phyloP scores from a whole-genome alignment of 2,888 invertebrate genomes.

The Scaptomyza polygonia region DNA sequence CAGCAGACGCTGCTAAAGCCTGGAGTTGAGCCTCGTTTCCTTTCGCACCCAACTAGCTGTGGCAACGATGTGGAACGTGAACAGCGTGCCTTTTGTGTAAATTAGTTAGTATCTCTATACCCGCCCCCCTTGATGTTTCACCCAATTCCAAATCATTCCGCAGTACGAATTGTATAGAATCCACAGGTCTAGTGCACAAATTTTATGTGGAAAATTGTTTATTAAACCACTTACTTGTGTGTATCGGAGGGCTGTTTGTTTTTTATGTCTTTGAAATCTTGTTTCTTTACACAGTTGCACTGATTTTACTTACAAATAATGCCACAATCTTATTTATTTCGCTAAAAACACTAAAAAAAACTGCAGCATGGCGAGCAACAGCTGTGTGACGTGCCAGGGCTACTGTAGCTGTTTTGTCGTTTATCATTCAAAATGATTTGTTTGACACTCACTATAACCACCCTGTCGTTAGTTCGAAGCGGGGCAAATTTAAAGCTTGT shows the following conservation, averaged over 20 bases:
- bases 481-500: not conserved
- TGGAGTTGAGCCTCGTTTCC: constrained; percentile 54
- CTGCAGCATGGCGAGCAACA: constrained; percentile 66
- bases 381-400: constrained; percentile 51
- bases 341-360: constrained; percentile 53
- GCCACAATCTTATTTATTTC: not conserved
- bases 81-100: constrained; percentile 50
- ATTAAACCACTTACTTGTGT: constrained; percentile 47
- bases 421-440: not conserved
- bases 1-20: constrained; percentile 79
- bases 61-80: constrained; percentile 68
- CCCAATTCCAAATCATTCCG: constrained; percentile 7
- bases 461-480: not conserved
- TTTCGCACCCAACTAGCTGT: constrained; percentile 61
- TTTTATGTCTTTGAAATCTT: not conserved
- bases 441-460: constrained; percentile 6
- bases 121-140: not conserved
- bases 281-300: constrained; percentile 4
- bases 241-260: not conserved
- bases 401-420: not conserved
- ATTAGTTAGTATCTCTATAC: constrained; percentile 1
- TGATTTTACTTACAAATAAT: constrained; percentile 9
- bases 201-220: constrained; percentile 22
- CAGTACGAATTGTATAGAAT: constrained; percentile 15
- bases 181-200: constrained; percentile 45